Base-by-base conservation (phyloP, 2,113 vertebrate species). In the Urocynchramus pylzowi region DNA sequence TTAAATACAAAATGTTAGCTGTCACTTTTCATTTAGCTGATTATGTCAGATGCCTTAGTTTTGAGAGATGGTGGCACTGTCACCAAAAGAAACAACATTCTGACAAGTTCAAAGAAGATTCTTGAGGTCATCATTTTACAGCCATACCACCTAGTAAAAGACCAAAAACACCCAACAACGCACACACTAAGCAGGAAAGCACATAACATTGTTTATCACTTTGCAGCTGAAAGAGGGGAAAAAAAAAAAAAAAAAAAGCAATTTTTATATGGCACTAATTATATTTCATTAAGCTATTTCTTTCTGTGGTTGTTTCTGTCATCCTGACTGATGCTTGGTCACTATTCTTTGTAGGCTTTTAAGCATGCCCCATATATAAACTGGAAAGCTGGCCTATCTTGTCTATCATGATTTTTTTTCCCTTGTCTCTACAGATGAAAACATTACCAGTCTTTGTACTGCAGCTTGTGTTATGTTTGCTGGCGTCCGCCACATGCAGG, bases 1-100 rank as follows among this genome's bases (percentile, higher is more conserved):
- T 98, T 98, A 98, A 98, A 98, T 97, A 98, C 97, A 98, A 98
- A 98, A 98, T 98, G 98, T 98, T 98, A 97, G 97, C 98, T 98
- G 98, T 97, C 98, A 98, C 97, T 98, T 95, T 97, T 98, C 97
- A 98, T 98, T 98, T 98, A 98, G 95, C 94, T 97, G 98, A 98
- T 97, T 98, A 98, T 97, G 96, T 98, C 97, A 98, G 96, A 98
- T 97, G 97, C 98, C 97, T 98, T 97, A 96, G 97, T 98, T 98
- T 98, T 98, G 97, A 98, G 96, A 97, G 96, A 97, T 97, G 91
- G 93, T 97, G 97, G 96, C 96, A 98, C 96, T 98, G 98, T 98
- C 97, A 98, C 96, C 87, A 93, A 96, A 98, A 97, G 97, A 97
- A 98, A 98, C 97, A 98, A 95, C 93, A 96, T 94, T 97, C 97